Evolutionary conservation across 1,140 invertebrate species (phyloP).

Genomic region (Marisa cornuarietis): DNA sequence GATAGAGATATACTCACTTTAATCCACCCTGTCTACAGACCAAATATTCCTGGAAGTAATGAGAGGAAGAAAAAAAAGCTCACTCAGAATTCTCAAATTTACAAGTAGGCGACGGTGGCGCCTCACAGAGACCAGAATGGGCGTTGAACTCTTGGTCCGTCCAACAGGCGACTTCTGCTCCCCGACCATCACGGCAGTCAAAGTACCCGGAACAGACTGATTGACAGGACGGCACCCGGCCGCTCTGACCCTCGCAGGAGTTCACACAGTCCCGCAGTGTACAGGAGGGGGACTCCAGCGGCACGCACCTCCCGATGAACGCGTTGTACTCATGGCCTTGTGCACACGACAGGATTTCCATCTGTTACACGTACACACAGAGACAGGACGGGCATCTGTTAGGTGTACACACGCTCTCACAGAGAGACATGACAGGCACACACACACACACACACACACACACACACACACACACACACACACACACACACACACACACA

Average conservation of each 20-base stretch:
- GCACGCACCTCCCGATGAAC: slow-evolving; percentile 17
- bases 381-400: too few relatives aligned
- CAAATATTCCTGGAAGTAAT: too few relatives aligned
- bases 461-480: background rate
- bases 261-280: slow-evolving; percentile 6
- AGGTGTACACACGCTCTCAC: too few relatives aligned
- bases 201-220: background rate
- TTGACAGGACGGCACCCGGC: background rate
- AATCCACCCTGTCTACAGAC: too few relatives aligned
- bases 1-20: too few relatives aligned
- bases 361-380: background rate
- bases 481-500: slow-evolving; percentile 1
- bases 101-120: slow-evolving; percentile 7
- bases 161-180: background rate
- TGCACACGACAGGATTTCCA: background rate
- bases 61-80: background rate
- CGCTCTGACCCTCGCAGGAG: background rate
- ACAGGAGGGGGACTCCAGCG: slow-evolving; percentile 19
- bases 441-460: too few relatives aligned
- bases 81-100: background rate
- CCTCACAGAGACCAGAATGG: background rate
- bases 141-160: slow-evolving; percentile 17
- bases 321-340: slow-evolving; percentile 7
- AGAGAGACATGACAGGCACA: too few relatives aligned
- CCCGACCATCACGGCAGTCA: background rate